These are phyloP conservation scores for Osmerus mordax DNA, from an alignment of 2,113 vertebrate species.

Conservation along the genomic window DNA sequence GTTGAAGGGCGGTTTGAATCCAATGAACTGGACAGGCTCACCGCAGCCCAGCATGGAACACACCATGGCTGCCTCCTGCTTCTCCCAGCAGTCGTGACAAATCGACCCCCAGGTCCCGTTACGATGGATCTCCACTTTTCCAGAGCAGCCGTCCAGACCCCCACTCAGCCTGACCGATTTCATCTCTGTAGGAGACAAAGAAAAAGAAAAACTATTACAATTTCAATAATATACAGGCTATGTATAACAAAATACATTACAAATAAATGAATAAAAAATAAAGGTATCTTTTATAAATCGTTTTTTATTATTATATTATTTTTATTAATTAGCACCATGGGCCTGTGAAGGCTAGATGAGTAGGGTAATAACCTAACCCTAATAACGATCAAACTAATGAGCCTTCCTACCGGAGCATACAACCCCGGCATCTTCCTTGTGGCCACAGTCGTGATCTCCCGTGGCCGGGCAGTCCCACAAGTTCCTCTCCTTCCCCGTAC, in stretches of 20 bases:
- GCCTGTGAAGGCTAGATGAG: neutral
- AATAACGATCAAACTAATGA: neutral
- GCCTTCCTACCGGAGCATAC: slow-evolving; percentile 69
- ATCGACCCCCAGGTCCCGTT: slow-evolving; percentile 68
- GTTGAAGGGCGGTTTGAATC: slow-evolving; percentile 42
- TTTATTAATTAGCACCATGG: too few species aligned
- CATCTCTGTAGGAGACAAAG: slow-evolving; percentile 52
- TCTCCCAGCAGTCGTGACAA: slow-evolving; percentile 57
- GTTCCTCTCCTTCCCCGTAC: slow-evolving; percentile 61
- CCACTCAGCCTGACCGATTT: slow-evolving; percentile 61
- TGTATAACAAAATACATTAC: neutral
- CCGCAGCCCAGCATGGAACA: slow-evolving; percentile 67
- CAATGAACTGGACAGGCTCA: rapidly evolving
- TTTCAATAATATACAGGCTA: neutral
- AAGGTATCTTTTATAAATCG: too few species aligned
- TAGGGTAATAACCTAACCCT: neutral
- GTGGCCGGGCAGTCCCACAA: slow-evolving; percentile 61
- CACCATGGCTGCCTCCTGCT: slow-evolving; percentile 32
- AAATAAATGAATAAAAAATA: too few species aligned
- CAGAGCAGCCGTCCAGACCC: slow-evolving; percentile 66
- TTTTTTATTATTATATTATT: too few species aligned
- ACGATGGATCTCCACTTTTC: slow-evolving; percentile 68
- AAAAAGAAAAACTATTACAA: neutral
- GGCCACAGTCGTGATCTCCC: slow-evolving; percentile 58
- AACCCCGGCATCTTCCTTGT: slow-evolving; percentile 72